Base-by-base conservation (phyloP, 2,113 vertebrate species). In the Ammodramus savannarum region DNA sequence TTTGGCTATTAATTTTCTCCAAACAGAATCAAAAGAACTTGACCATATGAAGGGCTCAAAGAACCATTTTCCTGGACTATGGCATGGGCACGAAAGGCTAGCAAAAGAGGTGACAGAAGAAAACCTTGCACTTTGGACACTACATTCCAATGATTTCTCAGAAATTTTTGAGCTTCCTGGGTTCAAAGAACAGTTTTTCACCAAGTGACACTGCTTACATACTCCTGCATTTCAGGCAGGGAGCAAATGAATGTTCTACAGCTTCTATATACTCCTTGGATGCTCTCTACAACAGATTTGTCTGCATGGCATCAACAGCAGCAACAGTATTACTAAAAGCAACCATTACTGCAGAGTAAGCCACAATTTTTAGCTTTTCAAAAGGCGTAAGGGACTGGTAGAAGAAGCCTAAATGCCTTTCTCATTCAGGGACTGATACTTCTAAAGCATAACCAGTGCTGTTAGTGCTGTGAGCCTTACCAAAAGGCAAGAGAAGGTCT, bases 1-100 rank as follows among this genome's bases (percentile, higher is more conserved):
- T 62, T 76, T 55, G 57, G 23, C n/a, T 84, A 67, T 21, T 78
- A 15, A 48, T 75, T 74, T 93, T 80, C 38, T 81, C 18, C 27
- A 86, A 78, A 39, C 13, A 84, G 61, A 91, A 72, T 7, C 23
- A 21, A 61, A 92, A 58, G 19, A 73, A 84, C 8, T 55, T 31
- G 11, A 68, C 43, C 4, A 36, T 10, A 78, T 0, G 0, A 84
- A 36, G 32, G 8, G 17, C 3, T 1, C 22, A 84, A 23, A 67
- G 68, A 92, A 74, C 36, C 18, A 41, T 49, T 17, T 23, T 27
- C 26, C 25, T 25, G 38, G 23, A 67, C 79, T 11, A 55, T 3
- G 9, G 39, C 13, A 13, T 3, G 1, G 32, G n/a, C n/a, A 93
- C 19, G 16, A 62, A 89, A 83, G 2, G 16, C 31, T 75, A 84